A percentile compares a stretch with the other conserved stretches of the same genome.
phyloP scores from a whole-genome alignment of 2,113 vertebrate species.

The Holacanthus passer region DNA sequence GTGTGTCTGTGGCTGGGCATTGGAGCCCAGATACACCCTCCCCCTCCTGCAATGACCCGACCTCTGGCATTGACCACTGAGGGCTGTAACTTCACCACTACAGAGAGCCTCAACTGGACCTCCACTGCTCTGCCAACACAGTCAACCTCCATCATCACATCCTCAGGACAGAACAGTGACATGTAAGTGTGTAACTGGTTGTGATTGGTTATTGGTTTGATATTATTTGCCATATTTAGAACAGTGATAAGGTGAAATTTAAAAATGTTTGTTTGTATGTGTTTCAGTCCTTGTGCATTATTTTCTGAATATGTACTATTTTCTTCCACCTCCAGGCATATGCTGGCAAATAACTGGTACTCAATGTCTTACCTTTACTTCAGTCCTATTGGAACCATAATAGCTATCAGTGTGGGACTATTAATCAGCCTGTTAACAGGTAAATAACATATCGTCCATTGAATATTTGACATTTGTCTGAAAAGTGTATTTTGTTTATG shows the following conservation, averaged over 20 bases:
- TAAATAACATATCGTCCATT: slow-evolving; percentile 53
- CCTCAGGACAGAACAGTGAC: background rate
- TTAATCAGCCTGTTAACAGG: slow-evolving; percentile 87
- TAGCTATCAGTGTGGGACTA: slow-evolving; percentile 84
- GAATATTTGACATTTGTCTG: background rate
- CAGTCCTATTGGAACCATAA: slow-evolving; percentile 87
- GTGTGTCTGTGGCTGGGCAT: slow-evolving; percentile 85
- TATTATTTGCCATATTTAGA: background rate
- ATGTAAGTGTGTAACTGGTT: slow-evolving; percentile 49
- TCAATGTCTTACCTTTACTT: slow-evolving; percentile 93
- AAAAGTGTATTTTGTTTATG: background rate
- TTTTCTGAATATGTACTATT: background rate
- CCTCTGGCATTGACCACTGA: slow-evolving; percentile 78
- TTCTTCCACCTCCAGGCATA: slow-evolving; percentile 74
- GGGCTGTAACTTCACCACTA: slow-evolving; percentile 77
- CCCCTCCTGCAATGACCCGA: slow-evolving; percentile 60
- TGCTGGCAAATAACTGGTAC: slow-evolving; percentile 86
- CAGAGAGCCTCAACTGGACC: slow-evolving; percentile 62
- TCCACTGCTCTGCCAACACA: slow-evolving; percentile 23
- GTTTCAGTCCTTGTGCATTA: background rate
- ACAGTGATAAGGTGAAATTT: background rate
- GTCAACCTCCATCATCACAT: slow-evolving; percentile 3
- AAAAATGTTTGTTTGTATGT: background rate
- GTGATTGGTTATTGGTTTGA: background rate
- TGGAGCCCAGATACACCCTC: slow-evolving; percentile 83